A percentile compares a stretch with the other conserved stretches of the same genome.
Evolutionary conservation across 1,140 invertebrate genomes (phyloP).

Genomic region (Drosophila aff.): DNA sequence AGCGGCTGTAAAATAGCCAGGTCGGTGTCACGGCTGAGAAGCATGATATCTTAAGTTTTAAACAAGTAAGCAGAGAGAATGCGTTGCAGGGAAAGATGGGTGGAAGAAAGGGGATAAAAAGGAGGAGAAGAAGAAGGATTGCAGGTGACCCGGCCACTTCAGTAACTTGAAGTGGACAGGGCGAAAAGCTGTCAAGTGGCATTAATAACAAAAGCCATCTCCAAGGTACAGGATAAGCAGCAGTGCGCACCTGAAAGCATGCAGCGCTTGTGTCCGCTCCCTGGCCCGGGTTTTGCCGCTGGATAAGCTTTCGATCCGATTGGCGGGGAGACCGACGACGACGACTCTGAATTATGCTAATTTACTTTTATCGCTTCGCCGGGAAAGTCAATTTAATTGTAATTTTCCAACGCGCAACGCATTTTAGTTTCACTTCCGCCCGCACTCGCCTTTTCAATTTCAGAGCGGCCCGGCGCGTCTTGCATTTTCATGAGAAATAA

Average conservation of each 20-base stretch:
- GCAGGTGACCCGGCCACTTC: constrained; percentile 60
- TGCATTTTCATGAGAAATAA: constrained; percentile 77
- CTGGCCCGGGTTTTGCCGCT: not conserved
- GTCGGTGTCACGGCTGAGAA: not conserved
- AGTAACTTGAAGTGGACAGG: constrained; percentile 59
- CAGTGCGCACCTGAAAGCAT: constrained; percentile 34
- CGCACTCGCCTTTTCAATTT: constrained; percentile 65
- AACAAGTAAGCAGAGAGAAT: constrained; percentile 42
- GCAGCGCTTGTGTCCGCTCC: constrained; percentile 15
- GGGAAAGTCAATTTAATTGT: constrained; percentile 81
- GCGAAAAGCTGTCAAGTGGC: constrained; percentile 64
- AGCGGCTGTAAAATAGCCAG: not conserved
- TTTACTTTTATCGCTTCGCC: constrained; percentile 77
- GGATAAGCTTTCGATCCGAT: constrained; percentile 47
- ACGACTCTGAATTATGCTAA: constrained; percentile 75
- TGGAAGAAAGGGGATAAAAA: not conserved
- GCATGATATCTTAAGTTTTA: constrained; percentile 28
- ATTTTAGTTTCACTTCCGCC: constrained; percentile 74
- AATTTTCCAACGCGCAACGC: constrained; percentile 73
- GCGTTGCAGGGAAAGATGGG: not conserved
- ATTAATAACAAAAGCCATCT: constrained; percentile 70
- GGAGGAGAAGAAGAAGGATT: not conserved
- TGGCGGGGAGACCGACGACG: constrained; percentile 8
- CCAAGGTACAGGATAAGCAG: constrained; percentile 46
- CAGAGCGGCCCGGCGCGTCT: constrained; percentile 21